A percentile compares a stretch with the other conserved stretches of the same genome.
phyloP scores from a whole-genome alignment of 2,113 vertebrate genomes.

The Actenoides hombroni region DNA sequence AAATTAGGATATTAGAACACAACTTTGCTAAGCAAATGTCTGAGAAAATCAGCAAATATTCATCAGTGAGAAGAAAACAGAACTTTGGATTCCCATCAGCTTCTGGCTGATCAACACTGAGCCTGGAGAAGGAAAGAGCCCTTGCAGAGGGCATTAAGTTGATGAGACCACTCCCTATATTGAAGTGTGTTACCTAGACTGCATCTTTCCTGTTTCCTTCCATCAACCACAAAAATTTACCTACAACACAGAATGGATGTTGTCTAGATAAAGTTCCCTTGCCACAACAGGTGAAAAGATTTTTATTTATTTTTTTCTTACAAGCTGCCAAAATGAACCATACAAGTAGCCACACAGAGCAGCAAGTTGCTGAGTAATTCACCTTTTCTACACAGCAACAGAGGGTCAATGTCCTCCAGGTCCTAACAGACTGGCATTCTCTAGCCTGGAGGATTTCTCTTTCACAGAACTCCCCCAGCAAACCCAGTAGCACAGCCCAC shows the following conservation, averaged over 20 bases:
- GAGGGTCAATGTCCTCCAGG: background rate
- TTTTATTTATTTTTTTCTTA: background rate
- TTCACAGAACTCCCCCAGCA: background rate
- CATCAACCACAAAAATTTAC: background rate
- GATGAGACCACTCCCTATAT: background rate
- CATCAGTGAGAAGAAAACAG: background rate
- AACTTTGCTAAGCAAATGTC: background rate
- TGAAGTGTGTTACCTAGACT: background rate
- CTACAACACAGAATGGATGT: background rate
- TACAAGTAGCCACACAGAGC: background rate
- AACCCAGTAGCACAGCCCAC: rapidly evolving
- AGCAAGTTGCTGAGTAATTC: background rate
- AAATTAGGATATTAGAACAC: conserved; percentile 4
- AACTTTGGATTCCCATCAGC: background rate
- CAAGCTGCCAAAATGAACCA: background rate
- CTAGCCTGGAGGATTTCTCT: background rate
- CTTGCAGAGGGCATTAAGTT: background rate
- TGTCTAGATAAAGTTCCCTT: background rate
- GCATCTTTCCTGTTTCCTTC: background rate
- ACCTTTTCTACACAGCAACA: background rate
- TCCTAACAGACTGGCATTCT: background rate
- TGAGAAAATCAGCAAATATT: conserved; percentile 10
- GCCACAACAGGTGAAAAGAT: background rate
- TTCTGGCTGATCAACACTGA: background rate
- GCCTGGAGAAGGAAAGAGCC: background rate